Evolutionary conservation across 2,113 vertebrate species (phyloP).

Genomic region (Corythaeola cristata): DNA sequence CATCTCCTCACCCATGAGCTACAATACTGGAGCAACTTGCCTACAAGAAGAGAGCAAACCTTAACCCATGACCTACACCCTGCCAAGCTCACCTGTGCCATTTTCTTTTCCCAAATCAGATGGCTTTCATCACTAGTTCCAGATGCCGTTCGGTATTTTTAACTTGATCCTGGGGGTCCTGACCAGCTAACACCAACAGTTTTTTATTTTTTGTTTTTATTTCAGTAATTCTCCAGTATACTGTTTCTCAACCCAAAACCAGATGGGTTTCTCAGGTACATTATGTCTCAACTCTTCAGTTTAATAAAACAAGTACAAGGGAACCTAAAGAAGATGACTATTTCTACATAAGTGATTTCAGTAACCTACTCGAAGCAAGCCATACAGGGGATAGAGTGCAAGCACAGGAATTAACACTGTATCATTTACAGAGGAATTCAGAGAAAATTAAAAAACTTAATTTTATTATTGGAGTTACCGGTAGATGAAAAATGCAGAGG

Average conservation of each 20-base stretch:
- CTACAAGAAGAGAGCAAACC: neutral
- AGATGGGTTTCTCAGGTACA: neutral
- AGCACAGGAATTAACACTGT: neutral
- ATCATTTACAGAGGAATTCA: neutral
- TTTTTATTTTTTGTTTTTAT: neutral
- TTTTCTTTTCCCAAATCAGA: neutral
- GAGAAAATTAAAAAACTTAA: neutral
- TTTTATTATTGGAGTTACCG: neutral
- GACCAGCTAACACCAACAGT: accelerated
- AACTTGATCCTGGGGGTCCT: neutral
- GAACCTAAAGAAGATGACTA: neutral
- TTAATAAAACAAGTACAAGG: neutral
- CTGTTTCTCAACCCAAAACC: neutral
- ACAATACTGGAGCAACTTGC: accelerated
- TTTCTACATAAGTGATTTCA: neutral
- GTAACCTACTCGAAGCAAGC: neutral
- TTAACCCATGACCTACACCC: neutral
- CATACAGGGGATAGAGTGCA: neutral
- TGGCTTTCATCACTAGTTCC: neutral
- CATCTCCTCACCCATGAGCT: neutral
- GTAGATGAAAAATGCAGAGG: neutral
- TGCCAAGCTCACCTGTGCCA: neutral
- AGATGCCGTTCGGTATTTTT: neutral
- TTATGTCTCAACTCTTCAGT: neutral
- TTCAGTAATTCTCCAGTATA: neutral